phyloP scores from a whole-genome alignment of 2,113 vertebrate species.

The Boulengeromyrus knoepffleri region DNA sequence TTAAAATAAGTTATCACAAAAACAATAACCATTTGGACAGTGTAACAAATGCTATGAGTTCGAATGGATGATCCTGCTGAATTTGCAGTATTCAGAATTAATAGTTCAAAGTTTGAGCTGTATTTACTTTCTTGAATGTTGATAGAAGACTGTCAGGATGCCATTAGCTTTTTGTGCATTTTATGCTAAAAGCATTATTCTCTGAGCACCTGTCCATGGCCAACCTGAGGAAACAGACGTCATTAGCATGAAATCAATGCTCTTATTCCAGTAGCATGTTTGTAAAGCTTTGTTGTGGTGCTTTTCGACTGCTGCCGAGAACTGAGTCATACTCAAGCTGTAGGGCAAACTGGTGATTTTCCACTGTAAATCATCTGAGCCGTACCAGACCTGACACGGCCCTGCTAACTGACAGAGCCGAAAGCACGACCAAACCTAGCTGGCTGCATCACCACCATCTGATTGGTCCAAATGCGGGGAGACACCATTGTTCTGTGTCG shows the following conservation, averaged over 20 bases:
- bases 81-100: not conserved
- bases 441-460: not conserved
- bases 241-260: not conserved
- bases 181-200: not conserved
- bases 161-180: not conserved
- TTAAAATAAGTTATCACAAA: not conserved
- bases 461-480: not conserved
- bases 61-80: not conserved
- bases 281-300: not conserved
- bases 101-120: not conserved
- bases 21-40: not conserved
- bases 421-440: not conserved
- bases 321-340: not conserved
- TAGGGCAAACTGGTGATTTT: not conserved
- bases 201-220: not conserved
- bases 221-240: not conserved
- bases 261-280: not conserved
- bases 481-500: not conserved
- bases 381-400: not conserved
- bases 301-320: not conserved
- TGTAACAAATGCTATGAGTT: not conserved
- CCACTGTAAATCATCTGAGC: not conserved
- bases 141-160: not conserved
- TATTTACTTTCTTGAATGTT: not conserved
- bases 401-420: not conserved